Evolutionary conservation across 2,113 vertebrate genomes (phyloP).

Genomic region (Theristicus caerulescens): DNA sequence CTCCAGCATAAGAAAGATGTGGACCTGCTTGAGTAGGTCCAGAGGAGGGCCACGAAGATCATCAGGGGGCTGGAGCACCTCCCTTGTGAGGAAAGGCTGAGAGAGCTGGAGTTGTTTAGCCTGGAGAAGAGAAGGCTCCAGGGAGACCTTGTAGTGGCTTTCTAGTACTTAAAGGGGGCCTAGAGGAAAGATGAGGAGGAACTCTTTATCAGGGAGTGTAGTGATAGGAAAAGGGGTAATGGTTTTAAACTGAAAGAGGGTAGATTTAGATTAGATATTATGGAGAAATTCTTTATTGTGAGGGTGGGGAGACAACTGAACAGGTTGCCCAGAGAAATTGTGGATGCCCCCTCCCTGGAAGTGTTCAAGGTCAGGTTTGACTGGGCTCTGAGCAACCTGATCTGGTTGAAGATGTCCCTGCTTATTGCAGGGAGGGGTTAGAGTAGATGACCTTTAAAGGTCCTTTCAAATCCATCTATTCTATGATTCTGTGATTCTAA

Average conservation of each 20-base stretch:
- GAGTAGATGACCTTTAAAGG: neutral
- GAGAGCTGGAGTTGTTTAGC: neutral
- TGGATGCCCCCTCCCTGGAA: neutral
- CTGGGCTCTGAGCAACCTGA: neutral
- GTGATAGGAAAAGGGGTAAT: rapidly evolving
- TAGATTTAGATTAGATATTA: neutral
- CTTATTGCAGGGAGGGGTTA: neutral
- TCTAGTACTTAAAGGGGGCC: neutral
- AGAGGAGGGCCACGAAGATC: neutral
- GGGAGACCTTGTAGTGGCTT: no score
- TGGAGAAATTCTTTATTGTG: neutral
- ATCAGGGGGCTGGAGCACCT: neutral
- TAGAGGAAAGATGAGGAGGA: rapidly evolving
- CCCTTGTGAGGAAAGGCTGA: neutral
- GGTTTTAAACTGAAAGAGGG: neutral
- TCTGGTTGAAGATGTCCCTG: neutral
- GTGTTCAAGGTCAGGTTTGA: neutral
- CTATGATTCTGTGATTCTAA: neutral
- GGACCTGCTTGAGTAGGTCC: rapidly evolving
- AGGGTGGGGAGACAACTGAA: neutral
- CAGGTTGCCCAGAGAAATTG: neutral
- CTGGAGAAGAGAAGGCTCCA: neutral
- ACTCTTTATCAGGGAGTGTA: neutral
- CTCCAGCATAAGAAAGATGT: neutral
- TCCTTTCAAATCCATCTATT: neutral